These are phyloP conservation scores for Trissonchulus latispiculum DNA, from an alignment of 2,888 invertebrate genomes.

Conservation along the genomic window DNA sequence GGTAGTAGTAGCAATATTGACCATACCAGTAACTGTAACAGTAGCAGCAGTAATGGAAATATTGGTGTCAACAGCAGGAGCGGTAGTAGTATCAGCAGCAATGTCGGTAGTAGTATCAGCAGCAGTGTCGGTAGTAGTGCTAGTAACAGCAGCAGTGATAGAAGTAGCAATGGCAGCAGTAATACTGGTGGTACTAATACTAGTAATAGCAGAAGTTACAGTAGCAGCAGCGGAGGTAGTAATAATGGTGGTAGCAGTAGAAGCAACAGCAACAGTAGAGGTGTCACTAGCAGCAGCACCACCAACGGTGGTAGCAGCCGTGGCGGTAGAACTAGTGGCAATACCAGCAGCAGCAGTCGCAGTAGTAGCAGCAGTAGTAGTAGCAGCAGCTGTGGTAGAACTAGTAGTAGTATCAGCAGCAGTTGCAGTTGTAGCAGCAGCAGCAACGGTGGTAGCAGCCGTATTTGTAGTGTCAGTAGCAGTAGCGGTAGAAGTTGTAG, in stretches of 20 bases:
- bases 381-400: not conserved
- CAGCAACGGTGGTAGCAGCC: slow-evolving; percentile 11
- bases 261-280: not conserved
- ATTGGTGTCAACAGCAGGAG: too few relatives aligned
- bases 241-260: slow-evolving; percentile 1
- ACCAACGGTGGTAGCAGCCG: not conserved
- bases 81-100: too few relatives aligned
- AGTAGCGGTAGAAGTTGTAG: slow-evolving; percentile 18
- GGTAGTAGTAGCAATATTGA: too few relatives aligned
- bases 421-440: not conserved
- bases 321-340: not conserved
- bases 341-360: not conserved
- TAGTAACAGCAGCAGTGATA: too few relatives aligned
- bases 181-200: too few relatives aligned
- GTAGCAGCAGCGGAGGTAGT: too few relatives aligned
- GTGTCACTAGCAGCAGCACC: slow-evolving; percentile 1
- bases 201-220: too few relatives aligned
- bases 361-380: not conserved
- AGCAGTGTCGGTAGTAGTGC: too few relatives aligned
- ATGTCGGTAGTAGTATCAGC: too few relatives aligned
- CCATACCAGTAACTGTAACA: too few relatives aligned
- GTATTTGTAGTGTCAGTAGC: slow-evolving; percentile 20
- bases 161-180: too few relatives aligned
- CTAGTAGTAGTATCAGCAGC: not conserved
- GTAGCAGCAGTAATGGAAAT: too few relatives aligned